Base-by-base conservation (phyloP, 1,140 invertebrate genomes). In the Cotesia vestalis region DNA sequence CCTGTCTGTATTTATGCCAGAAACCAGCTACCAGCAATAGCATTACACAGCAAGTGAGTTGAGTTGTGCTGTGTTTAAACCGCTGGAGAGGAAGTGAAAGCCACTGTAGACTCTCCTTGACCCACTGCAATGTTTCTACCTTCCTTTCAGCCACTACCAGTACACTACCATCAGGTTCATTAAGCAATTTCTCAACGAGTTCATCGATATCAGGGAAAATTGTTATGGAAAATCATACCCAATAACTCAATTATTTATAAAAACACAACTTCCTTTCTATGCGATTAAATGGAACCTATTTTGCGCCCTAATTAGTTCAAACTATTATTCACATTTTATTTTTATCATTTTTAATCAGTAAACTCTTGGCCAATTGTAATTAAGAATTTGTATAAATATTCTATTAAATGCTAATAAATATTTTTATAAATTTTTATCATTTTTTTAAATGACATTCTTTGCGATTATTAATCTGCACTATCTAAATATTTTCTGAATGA, bases 41-140 rank as follows among this genome's bases (percentile, higher is more conserved):
- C 14, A 8, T 20, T 59, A 55, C 3, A 17, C 53, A 59, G 55
- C 17, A 59, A 59, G 57, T 59, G 57, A 59, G 57, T 59, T 59
- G 75, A 63, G 63, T 73, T 59, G 57, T 27, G 57, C 27, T 59
- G 75, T 67, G 63, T 73, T 73, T 63, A 71, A 71, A 75, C 78
- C 72, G 76, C 71, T 68, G 51, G 68, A 86, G 85, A 87, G 85
- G 85, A 86, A 85, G 85, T 86, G 86, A 87, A 86, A 86, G 85
- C 84, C 73, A 52, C 62, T 60, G 66, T 66, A 71, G 82, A 85
- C 85, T 86, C 85, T 86, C 85, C 85, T 86, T 86, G 85, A 86
- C 84, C 85, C 85, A 86, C 84, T 86, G 84, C 82, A 86, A 85
- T 79, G 83, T 84, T 85, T 85, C 84, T 86, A 85, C 84, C 84